phyloP scores from a whole-genome alignment of 1,140 invertebrate species.

The Phocides pigmalion region DNA sequence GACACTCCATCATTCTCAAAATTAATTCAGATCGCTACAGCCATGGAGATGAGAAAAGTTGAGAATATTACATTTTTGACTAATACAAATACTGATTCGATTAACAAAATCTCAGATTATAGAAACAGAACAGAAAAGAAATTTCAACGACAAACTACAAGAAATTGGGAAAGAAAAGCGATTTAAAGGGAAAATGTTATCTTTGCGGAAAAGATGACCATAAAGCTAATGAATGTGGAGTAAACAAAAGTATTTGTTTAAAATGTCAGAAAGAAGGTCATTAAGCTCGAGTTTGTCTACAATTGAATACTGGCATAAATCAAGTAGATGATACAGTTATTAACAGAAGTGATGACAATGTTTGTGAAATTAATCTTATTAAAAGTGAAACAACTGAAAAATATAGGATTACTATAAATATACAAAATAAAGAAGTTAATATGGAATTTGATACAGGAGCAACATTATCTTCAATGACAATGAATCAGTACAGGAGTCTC shows the following conservation, averaged over 20 bases:
- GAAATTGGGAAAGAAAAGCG: too few relatives aligned
- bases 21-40: slow-evolving; percentile 10
- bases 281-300: slow-evolving; percentile 21
- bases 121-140: not conserved
- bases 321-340: slow-evolving; percentile 9
- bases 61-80: not conserved
- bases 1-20: slow-evolving; percentile 4
- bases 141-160: not conserved
- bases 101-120: not conserved
- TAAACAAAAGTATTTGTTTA: not conserved
- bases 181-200: slow-evolving; percentile 32
- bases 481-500: not conserved
- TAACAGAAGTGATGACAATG: not conserved
- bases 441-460: slow-evolving; percentile 37
- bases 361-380: slow-evolving; percentile 22
- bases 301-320: slow-evolving; percentile 4
- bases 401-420: slow-evolving; percentile 27
- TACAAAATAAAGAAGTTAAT: slow-evolving; percentile 12
- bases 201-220: slow-evolving; percentile 23
- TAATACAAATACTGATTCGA: not conserved
- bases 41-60: slow-evolving; percentile 9
- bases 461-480: slow-evolving; percentile 21
- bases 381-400: slow-evolving; percentile 23
- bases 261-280: slow-evolving; percentile 35
- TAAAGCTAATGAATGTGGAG: slow-evolving; percentile 23